Base-by-base conservation (phyloP, 1,140 invertebrate species). In the Bombus balteatus region DNA sequence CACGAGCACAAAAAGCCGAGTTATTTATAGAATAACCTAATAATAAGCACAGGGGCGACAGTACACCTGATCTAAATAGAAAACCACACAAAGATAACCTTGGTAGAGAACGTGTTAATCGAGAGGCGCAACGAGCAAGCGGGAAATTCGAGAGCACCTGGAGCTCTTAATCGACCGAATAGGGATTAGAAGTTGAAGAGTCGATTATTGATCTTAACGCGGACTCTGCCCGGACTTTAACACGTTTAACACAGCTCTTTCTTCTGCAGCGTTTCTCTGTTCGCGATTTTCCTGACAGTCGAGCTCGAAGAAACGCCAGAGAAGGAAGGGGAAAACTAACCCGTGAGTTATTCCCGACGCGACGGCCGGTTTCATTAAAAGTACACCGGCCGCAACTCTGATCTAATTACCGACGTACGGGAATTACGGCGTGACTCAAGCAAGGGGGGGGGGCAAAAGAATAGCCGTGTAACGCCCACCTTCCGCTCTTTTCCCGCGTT, bases 381-480 rank as follows among this genome's bases (percentile, higher is more conserved):
- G 62, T 68, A 68, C 41, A 68, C 62, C 39, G n/a, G 76, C 59
- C 76, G 65, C 71, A n/a, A 34, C 32, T 68, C 32, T 68, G 77
- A 79, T 68, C 62, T 68, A 79, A 79, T 79, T 79, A 79, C 41
- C 77, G 41, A 37, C 62, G 62, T 32, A 66, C 41, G 15, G 25
- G 39, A 71, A 28, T n/a, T 41, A n/a, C 12, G 62, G 4, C 34
- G 28, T 18, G 47, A 53, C 47, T 53, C 15, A 6, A 18, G 1
- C 18, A 22, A 2, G 18, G 1, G 18, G 12, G 32, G 28, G 28
- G 4, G 28, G 15, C 22, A 13, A 79, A 79, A 66, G 62, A 79
- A 79, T 37, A 37, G 25, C 12, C 41, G n/a, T 47, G 41, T 4
- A 34, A 66, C 32, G 65, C 39, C 22, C 28, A 32, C 4, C 28